Evolutionary conservation across 2,888 invertebrate species (phyloP).

Genomic region (Glaucopsyche alexis): DNA sequence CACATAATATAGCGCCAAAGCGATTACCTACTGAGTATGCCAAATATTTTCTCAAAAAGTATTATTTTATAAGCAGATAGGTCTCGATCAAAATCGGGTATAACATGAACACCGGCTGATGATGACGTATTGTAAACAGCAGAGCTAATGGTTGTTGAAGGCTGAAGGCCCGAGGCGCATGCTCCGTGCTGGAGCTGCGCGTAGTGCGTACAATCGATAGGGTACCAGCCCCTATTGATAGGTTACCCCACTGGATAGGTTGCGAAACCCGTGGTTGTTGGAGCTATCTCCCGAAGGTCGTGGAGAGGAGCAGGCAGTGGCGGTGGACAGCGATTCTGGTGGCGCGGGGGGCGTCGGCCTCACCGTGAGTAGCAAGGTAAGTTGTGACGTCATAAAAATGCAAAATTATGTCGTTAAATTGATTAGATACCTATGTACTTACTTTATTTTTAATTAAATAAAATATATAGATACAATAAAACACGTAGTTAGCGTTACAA

Average conservation of each 20-base stretch:
- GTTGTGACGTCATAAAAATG: neutral
- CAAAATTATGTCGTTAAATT: too few relatives aligned
- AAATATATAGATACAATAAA: too few relatives aligned
- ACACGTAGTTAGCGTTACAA: too few relatives aligned
- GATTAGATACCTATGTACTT: too few relatives aligned
- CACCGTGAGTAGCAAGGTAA: slow-evolving; percentile 76
- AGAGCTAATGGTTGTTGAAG: neutral
- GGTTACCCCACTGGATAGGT: neutral
- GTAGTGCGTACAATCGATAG: neutral
- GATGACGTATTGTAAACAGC: neutral
- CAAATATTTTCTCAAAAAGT: too few relatives aligned
- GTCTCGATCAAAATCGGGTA: too few relatives aligned
- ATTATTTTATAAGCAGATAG: too few relatives aligned
- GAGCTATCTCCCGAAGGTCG: slow-evolving; percentile 8
- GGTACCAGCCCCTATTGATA: neutral
- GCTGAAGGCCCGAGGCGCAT: neutral
- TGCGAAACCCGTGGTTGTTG: neutral
- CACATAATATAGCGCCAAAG: too few relatives aligned
- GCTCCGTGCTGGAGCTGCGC: slow-evolving; percentile 9
- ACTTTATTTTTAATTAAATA: too few relatives aligned
- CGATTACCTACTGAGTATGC: too few relatives aligned
- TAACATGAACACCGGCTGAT: neutral
- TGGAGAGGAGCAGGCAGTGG: slow-evolving; percentile 50
- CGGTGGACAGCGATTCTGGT: slow-evolving; percentile 69
- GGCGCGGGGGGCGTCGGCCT: slow-evolving; percentile 75